phyloP scores from a whole-genome alignment of 53 echinoderm and acorn worm genomes.

The Luidia sarsii region DNA sequence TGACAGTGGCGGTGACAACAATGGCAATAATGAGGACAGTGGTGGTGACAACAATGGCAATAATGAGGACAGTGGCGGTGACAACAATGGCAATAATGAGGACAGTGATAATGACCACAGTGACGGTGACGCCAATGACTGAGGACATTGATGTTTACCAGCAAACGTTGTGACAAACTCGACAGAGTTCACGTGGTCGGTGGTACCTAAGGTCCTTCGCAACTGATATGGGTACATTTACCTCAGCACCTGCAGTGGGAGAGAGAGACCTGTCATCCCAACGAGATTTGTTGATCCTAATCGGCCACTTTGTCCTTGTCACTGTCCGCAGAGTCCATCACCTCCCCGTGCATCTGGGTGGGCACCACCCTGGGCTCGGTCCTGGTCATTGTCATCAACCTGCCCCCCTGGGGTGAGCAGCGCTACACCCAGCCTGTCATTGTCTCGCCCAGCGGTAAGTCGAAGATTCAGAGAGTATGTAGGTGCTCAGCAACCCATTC shows the following conservation, averaged over 20 bases:
- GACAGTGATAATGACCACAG: neutral
- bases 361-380: constrained; percentile 96
- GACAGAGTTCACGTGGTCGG: too few species aligned
- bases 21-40: neutral
- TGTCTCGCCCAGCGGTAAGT: constrained; percentile 97
- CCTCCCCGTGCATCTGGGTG: constrained; percentile 95
- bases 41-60: neutral
- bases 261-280: too few species aligned
- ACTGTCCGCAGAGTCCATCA: constrained; percentile 79
- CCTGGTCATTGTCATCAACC: constrained; percentile 89
- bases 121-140: neutral
- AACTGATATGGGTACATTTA: too few species aligned
- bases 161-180: too few species aligned
- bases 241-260: too few species aligned
- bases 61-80: neutral
- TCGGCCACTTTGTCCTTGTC: neutral
- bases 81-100: neutral
- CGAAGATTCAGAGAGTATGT: too few species aligned
- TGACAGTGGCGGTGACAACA: neutral
- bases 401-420: constrained; percentile 95
- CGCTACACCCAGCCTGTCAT: constrained; percentile 92
- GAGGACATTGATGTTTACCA: too few species aligned
- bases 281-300: neutral
- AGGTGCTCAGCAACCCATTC: too few species aligned
- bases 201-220: too few species aligned